Evolutionary conservation across 2,113 vertebrate genomes (phyloP), one percentile per base, ranked within the genome.

Genomic region (Daubentonia madagascariensis): DNA sequence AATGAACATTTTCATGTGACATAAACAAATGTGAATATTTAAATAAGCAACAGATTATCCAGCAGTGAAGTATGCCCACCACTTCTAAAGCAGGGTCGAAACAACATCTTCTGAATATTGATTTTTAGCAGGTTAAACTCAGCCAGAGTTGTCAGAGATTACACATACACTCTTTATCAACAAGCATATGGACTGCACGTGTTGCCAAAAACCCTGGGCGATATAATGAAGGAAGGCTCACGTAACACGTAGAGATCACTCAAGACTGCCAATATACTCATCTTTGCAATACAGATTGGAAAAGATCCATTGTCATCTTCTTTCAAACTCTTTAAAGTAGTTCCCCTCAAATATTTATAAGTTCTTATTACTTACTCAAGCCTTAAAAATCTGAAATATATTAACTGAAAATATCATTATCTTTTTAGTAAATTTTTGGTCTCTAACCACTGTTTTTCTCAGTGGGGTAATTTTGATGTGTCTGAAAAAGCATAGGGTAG

Each of bases 111-210:
- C 20, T 50, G 57, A 61, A 40, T 6, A 52, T 48, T 40, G 32
- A 72, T 50, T 54, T 50, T 54, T 37, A 85, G 43, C 43, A 43
- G 45, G 20, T 45, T 76, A 11, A 72, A 6, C 22, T 80, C 5
- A 37, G 17, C 12, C 10, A 63, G 30, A 80, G 12, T 50, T 70
- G 37, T 92, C 40, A 30, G 57, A 65, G 11, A 30, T 72, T 67
- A 40, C 11, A 40, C 0, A 12, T 1, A 8, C 1, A 12, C 14
- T 28, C 9, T 52, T 70, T n/a, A 2, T 45, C 37, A 73, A 1
- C 6, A 40, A 37, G 6, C 18, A 25, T 43, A 12, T 16, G 13
- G 43, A 75, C 4, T 52, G 11, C 35, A 8, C 18, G 1, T 72
- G 35, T 63, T 72, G 10, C 16, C 30, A 45, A 6, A 35, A 63